These are phyloP conservation scores for Sus scrofa DNA, from an alignment of 2,113 vertebrate species.

Conservation along the genomic window DNA sequence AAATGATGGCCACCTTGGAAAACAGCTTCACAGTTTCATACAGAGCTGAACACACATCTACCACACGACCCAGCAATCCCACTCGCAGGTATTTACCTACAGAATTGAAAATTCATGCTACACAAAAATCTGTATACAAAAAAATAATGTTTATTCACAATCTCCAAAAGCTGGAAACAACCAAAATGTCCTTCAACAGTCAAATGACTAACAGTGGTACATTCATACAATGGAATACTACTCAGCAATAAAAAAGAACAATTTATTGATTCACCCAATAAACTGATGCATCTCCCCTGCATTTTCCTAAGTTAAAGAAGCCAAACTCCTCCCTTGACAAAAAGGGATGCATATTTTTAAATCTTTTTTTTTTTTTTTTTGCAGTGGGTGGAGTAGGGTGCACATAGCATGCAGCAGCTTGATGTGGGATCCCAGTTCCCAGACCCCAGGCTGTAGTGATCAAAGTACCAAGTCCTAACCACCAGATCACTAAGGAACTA, in stretches of 20 bases:
- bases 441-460: too few species aligned
- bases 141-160: background rate
- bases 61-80: background rate
- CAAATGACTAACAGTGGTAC: background rate
- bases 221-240: background rate
- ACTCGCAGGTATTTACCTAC: background rate
- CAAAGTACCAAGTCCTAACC: too few species aligned
- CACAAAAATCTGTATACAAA: background rate
- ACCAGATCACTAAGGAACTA: too few species aligned
- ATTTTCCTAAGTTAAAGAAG: constrained; percentile 26
- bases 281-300: background rate
- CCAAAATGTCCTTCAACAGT: background rate
- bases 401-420: too few species aligned
- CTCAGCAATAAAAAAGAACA: background rate
- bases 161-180: background rate
- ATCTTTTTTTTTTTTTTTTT: too few species aligned
- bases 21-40: background rate
- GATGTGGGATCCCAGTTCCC: too few species aligned
- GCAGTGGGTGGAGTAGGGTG: too few species aligned
- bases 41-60: background rate
- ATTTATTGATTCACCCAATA: background rate
- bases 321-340: background rate
- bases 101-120: background rate
- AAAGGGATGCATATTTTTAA: background rate
- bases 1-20: background rate